A percentile compares a stretch with the other conserved stretches of the same genome.
Evolutionary conservation across 2,888 invertebrate species (phyloP).

Genomic region (Drosophila subsilvestris): DNA sequence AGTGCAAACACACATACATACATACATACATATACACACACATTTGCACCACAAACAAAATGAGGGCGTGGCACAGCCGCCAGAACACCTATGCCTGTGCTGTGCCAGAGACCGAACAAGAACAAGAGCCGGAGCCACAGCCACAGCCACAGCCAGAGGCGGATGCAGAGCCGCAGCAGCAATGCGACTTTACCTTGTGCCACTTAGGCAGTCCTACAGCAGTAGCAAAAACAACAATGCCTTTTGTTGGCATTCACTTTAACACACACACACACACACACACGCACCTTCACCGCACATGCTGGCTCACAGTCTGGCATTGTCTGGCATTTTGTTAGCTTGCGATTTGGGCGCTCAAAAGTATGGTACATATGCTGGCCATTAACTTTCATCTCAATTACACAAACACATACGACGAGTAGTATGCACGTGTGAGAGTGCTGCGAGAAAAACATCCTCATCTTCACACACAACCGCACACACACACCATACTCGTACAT

Average conservation of each 20-base stretch:
- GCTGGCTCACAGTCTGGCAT: constrained; percentile 41
- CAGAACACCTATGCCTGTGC: constrained; percentile 24
- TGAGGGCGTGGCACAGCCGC: constrained; percentile 26
- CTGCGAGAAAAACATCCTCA: constrained; percentile 7
- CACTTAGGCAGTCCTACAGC: constrained; percentile 67
- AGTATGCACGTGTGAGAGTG: constrained; percentile 1
- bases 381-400: constrained; percentile 81
- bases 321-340: constrained; percentile 72
- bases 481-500: constrained; percentile 33
- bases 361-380: constrained; percentile 74
- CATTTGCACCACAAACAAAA: constrained; percentile 34
- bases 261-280: constrained; percentile 19
- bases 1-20: constrained; percentile 54
- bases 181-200: constrained; percentile 73
- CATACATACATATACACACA: constrained; percentile 18
- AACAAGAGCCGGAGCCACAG: constrained; percentile 37
- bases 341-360: constrained; percentile 73
- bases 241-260: constrained; percentile 67
- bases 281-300: neutral
- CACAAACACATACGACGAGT: constrained; percentile 44
- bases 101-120: constrained; percentile 16
- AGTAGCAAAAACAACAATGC: constrained; percentile 38
- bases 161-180: constrained; percentile 47
- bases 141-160: constrained; percentile 42
- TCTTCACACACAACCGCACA: constrained; percentile 9